Base-by-base conservation (phyloP, 2,797 vertebrate genomes). In the Darevskia mixta region DNA sequence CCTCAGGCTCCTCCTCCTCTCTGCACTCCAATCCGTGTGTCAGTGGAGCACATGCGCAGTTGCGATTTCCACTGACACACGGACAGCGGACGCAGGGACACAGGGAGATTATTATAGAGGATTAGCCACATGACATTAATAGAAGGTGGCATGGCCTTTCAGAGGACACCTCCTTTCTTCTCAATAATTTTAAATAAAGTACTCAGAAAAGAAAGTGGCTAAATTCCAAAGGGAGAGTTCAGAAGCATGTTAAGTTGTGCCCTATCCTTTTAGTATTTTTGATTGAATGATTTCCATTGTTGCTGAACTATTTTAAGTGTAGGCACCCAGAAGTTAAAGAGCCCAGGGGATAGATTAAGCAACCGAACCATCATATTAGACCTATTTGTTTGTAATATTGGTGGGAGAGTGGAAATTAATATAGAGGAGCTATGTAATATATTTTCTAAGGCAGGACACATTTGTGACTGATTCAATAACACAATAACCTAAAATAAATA, bases 331-430 rank as follows among this genome's bases (percentile, higher is more conserved):
- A 88, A 94, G 94, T 77, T 32, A 66, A 67, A 83, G 17, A 83
- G 83, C 92, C 90, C 91, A 86, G 83, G 88, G 86, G 84, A 89
- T 49, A 92, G 8, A 55, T 93, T 89, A 93, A 93, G 76, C 82
- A 87, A 87, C 38, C 86, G 81, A 94, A 91, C 79, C 84, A 85
- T 92, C 86, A 76, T 0, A 91, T 38, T 38, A 89, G 71, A 55
- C 61, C 58, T 89, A 92, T 91, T 80, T 92, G 86, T 67, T 85
- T 80, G 25, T 71, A 25, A 41, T 0, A 45, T 41, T 71, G 27
- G 41, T 43, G 8, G 66, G 29, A 27, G 61, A 49, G 29, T 55
- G 43, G 82, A 58, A 5, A 8, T 69, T 82, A 87, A 35, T 2
- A 69, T 0, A 4, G 27, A 67, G 66, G 67, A 87, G 38, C 82